Base-by-base conservation (phyloP, 1,140 invertebrate species). In the Drosophila prosaltans region DNA sequence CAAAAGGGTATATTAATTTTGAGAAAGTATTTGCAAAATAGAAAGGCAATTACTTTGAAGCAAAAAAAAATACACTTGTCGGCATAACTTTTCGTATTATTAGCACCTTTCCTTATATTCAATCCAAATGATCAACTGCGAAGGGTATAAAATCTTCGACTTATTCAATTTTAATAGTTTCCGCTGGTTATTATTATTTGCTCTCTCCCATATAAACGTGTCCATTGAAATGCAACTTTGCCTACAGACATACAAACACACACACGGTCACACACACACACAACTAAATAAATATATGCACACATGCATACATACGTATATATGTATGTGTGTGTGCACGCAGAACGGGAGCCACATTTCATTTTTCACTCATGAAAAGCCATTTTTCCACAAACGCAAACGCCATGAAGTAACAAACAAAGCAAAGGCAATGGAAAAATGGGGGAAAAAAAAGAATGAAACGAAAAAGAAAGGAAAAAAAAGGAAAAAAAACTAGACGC, bases 371-470 rank as follows among this genome's bases (percentile, higher is more conserved):
- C 41, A 55, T 79, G 73, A 78, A 88, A 81, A 78, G 78, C 69
- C 65, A 84, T 83, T 84, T 85, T 81, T 63, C 69, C 79, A 16
- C 69, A 80, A 83, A 64, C 58, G 64, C 48, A 66, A 80, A 72
- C 68, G 58, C 64, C 83, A 80, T 74, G 70, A 79, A 74, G 80
- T 57, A 85, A 72, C 58, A 90, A 81, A 84, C 77, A 90, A 88
- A 88, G 61, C 45, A 26, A 26, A 51, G 45, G 45, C 45, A 51
- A 51, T 51, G 77, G 80, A 65, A 57, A 69, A 78, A 82, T 68
- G 75, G 68, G 16, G 16, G 16, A 16, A 74, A 78, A 78, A 78
- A 51, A 26, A 51, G 45, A 51, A 51, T 51, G 24, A 26, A 51
- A 51, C 45, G 45, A 76, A 76, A 75, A 60, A 32, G 28, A 71